phyloP scores from a whole-genome alignment of 2,113 vertebrate species.

The Equus przewalskii region DNA sequence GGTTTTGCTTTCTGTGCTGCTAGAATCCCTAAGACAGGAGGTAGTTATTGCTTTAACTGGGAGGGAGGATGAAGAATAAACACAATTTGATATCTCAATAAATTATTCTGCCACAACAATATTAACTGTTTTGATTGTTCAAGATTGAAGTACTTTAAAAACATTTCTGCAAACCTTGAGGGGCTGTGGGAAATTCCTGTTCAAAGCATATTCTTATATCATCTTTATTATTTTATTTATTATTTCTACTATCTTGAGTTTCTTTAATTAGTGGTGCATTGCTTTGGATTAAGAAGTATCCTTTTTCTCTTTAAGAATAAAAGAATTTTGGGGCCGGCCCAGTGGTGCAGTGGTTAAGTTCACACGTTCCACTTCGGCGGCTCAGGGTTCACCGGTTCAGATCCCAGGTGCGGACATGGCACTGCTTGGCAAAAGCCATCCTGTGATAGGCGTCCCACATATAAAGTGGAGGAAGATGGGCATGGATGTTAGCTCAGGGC shows the following conservation, averaged over 20 bases:
- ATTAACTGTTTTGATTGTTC: slow-evolving; percentile 1
- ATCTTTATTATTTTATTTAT: not conserved
- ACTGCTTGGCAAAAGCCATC: too few relatives aligned
- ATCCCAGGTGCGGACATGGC: too few relatives aligned
- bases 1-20: not conserved
- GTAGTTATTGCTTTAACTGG: not conserved
- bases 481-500: too few relatives aligned
- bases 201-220: not conserved
- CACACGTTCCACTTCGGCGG: too few relatives aligned
- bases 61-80: not conserved
- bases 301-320: not conserved
- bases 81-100: not conserved
- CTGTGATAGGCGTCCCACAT: too few relatives aligned
- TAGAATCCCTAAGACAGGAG: not conserved
- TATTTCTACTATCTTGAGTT: slow-evolving; percentile 16
- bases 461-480: too few relatives aligned
- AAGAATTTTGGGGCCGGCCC: not conserved
- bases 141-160: not conserved
- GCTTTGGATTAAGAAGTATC: too few relatives aligned
- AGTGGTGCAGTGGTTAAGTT: too few relatives aligned
- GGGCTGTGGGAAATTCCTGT: not conserved
- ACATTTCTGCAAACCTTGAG: not conserved
- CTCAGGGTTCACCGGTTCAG: too few relatives aligned
- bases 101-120: not conserved
- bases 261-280: too few relatives aligned